Evolutionary conservation across 2,888 invertebrate species (phyloP).

Genomic region (Drosophila parthenogenetica): DNA sequence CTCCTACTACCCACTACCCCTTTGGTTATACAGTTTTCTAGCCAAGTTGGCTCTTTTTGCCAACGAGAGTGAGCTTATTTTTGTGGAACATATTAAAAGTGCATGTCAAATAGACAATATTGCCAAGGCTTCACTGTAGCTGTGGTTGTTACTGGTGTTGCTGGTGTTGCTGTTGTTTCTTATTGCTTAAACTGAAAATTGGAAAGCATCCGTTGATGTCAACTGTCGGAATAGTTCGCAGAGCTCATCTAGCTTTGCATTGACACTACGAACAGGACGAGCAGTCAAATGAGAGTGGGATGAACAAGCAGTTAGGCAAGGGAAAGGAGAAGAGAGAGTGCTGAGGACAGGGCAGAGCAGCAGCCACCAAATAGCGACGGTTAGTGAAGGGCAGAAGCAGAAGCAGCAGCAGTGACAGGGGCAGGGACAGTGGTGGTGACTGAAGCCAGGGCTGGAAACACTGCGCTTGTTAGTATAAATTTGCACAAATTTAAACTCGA

Average conservation of each 20-base stretch:
- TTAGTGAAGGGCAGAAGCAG: too few relatives aligned
- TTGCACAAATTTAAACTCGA: conserved; percentile 61
- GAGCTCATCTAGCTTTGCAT: conserved; percentile 56
- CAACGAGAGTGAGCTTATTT: conserved; percentile 26
- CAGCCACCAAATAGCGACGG: conserved; percentile 16
- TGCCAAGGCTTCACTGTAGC: conserved; percentile 27
- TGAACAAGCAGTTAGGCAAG: not conserved
- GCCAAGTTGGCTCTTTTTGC: not conserved
- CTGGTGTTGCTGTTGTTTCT: conserved; percentile 30
- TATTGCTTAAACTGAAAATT: conserved; percentile 63
- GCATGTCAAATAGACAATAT: conserved; percentile 74
- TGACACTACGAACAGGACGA: conserved; percentile 39
- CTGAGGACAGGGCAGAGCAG: not conserved
- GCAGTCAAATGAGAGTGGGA: conserved; percentile 5
- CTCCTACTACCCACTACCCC: not conserved
- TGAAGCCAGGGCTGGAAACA: not conserved
- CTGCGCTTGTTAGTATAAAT: conserved; percentile 64
- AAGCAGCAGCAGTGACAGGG: not conserved
- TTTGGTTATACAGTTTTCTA: too few relatives aligned
- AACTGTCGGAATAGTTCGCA: conserved; percentile 47
- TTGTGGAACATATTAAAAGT: conserved; percentile 73
- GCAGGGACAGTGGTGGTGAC: not conserved
- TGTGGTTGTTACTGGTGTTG: conserved; percentile 19
- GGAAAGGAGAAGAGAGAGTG: not conserved
- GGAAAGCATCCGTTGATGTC: conserved; percentile 54